Evolutionary conservation across 2,888 invertebrate genomes (phyloP), one percentile per base, ranked within the genome.

Genomic region (Cordylochernes scorpioides): DNA sequence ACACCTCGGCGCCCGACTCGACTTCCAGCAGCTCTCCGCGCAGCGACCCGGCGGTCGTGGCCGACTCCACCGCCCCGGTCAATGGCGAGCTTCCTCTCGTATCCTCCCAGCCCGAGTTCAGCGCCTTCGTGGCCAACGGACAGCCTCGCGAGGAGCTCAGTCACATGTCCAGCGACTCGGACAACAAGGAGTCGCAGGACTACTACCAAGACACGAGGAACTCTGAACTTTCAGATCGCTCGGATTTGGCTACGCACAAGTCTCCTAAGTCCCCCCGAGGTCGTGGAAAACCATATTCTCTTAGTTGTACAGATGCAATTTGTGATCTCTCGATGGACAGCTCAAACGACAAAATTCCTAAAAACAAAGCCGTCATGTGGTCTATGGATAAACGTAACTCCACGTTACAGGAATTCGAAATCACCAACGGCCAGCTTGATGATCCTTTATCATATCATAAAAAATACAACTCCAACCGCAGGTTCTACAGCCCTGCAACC

Each of bases 1-100:
- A 32, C 16, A 30, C 35, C 3, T 35, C 35, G 4, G 38, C 35
- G 3, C 35, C 35, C 8, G 38, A 38, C 13, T 35, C 38, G 5
- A 33, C 38, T 12, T 38, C 38, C 16, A 37, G 34, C 15, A 37
- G 33, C 15, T 37, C 37, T 2, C 36, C 36, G 8, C 29, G 33
- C 10, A 36, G 36, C 24, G 36, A 36, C 14, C 34, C 36, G 7
- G 32, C 36, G 8, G 37, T 33, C 9, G 33, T 34, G 14, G 37
- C 34, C 3, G 37, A 37, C 14, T 37, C 37, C 5, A 34, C 33
- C 15, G 31, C 28, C 17, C 32, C 30, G 14, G 32, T 37, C 8
- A 37, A 37, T 25, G 37, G 37, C 14, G 37, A 37, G n/a, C 28
- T 35, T 4, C n/a, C 10, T 8, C 18, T 14, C 4, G 19, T 13